Conservation (phyloP, 2,113 vertebrate species). For the Mystacornis crossleyi region DNA sequence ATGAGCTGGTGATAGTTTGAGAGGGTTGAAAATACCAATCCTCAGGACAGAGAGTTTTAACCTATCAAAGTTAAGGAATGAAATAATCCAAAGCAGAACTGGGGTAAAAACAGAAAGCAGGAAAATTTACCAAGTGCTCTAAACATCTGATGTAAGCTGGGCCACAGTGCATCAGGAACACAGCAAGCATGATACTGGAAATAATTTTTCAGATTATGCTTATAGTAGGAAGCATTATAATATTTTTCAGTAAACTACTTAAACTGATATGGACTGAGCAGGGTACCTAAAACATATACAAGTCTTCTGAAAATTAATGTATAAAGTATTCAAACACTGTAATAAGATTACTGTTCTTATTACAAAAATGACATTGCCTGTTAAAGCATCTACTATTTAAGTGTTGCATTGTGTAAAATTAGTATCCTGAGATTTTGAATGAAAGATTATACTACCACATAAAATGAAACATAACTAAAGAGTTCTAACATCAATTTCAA, state of each 20-base stretch:
- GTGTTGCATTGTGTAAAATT: background rate
- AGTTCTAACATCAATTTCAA: background rate
- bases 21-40: background rate
- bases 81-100: background rate
- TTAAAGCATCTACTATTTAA: background rate
- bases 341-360: background rate
- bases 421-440: background rate
- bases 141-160: background rate
- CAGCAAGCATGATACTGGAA: background rate
- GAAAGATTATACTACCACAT: background rate
- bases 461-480: background rate
- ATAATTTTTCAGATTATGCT: background rate
- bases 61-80: background rate
- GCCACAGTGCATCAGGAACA: background rate
- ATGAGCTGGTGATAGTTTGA: background rate
- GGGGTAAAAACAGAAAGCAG: background rate
- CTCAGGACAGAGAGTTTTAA: background rate
- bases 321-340: background rate
- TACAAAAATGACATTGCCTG: background rate
- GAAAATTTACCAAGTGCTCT: background rate
- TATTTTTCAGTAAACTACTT: background rate
- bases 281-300: background rate
- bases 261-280: background rate
- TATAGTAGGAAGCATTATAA: background rate
- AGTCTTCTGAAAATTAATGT: background rate